Evolutionary conservation across 2,113 vertebrate species (phyloP).

Genomic region (Amblyopsis rosae): DNA sequence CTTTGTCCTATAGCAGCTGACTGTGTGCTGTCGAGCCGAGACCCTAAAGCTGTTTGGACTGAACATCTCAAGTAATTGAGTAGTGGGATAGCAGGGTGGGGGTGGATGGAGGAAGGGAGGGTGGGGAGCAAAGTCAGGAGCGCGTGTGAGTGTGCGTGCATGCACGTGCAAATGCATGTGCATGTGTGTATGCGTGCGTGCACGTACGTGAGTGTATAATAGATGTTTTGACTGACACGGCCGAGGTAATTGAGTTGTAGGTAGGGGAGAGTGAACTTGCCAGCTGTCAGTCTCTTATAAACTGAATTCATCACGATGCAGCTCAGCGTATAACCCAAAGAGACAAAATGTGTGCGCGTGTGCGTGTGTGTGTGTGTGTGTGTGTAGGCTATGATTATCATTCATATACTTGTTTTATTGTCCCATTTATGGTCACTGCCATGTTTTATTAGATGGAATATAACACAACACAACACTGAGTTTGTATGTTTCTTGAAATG

Average conservation of each 20-base stretch:
- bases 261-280: conserved; percentile 50
- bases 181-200: neutral
- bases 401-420: neutral
- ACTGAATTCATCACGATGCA: conserved; percentile 44
- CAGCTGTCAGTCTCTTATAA: conserved; percentile 60
- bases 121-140: no score
- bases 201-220: conserved; percentile 17
- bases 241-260: conserved; percentile 43
- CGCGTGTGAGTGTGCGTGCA: conserved; percentile 14
- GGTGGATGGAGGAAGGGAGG: no score
- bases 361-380: neutral
- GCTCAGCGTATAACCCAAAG: conserved; percentile 32
- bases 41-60: conserved; percentile 60
- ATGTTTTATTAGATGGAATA: neutral
- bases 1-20: conserved; percentile 49
- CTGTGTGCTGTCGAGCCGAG: conserved; percentile 51
- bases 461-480: no score
- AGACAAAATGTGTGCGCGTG: conserved; percentile 17
- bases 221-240: conserved; percentile 52
- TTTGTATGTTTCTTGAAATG: no score
- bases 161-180: neutral
- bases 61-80: conserved; percentile 65
- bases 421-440: neutral
- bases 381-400: neutral
- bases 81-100: conserved; percentile 25